phyloP scores from a whole-genome alignment of 2,113 vertebrate species.

The Propithecus coquereli region DNA sequence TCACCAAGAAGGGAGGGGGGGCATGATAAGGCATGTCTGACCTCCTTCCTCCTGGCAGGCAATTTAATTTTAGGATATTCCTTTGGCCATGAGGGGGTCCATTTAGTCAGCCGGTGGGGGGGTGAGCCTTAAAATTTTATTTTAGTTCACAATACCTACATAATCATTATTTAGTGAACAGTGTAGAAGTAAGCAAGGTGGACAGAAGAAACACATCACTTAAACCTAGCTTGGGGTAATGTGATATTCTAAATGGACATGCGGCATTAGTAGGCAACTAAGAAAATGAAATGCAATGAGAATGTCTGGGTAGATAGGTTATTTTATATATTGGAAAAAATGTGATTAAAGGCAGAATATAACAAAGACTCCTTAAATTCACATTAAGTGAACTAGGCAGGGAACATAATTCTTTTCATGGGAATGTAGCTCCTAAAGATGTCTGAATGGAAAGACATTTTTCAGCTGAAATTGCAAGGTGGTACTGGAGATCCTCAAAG shows the following conservation, averaged over 20 bases:
- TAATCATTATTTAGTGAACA: background rate
- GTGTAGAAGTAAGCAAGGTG: background rate
- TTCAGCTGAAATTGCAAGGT: background rate
- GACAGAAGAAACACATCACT: background rate
- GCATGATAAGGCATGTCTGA: no score
- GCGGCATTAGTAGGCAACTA: background rate
- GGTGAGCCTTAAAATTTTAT: no score
- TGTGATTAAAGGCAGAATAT: background rate
- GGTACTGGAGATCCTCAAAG: background rate
- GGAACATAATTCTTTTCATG: background rate
- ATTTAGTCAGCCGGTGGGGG: no score
- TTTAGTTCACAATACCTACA: no score
- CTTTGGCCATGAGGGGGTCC: no score
- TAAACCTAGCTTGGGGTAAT: background rate
- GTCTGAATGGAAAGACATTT: background rate
- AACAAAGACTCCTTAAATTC: background rate
- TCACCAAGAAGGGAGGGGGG: no score
- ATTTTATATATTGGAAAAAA: background rate
- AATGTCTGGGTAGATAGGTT: background rate
- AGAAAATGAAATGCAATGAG: background rate
- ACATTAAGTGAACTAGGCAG: background rate
- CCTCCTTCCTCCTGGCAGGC: no score
- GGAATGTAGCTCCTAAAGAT: background rate
- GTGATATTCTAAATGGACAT: background rate
- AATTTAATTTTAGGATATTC: no score